These are phyloP conservation scores for Clistopyga incitator DNA, from an alignment of 2,888 invertebrate species.

Conservation along the genomic window DNA sequence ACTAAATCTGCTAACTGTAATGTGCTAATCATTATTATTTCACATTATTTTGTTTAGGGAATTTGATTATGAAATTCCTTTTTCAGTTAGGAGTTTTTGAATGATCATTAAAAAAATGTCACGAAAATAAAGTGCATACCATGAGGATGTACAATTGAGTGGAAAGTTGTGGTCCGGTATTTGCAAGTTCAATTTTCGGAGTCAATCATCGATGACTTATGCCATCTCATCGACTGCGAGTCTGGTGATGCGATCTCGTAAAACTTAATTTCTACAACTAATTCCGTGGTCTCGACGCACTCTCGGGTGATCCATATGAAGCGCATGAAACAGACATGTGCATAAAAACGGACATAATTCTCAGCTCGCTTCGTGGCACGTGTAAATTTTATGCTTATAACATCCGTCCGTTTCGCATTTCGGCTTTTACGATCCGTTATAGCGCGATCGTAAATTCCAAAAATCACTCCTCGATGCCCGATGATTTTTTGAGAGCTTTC, in stretches of 20 bases:
- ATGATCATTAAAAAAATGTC: too few species aligned
- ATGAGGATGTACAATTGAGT: not conserved
- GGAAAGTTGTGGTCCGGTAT: not conserved
- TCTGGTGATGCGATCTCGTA: conserved; percentile 39
- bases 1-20: too few species aligned
- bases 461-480: conserved; percentile 46
- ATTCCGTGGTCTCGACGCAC: conserved; percentile 59
- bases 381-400: conserved; percentile 60
- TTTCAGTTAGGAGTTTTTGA: too few species aligned
- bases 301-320: conserved; percentile 26
- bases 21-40: too few species aligned
- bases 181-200: not conserved
- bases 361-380: conserved; percentile 30
- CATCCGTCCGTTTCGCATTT: conserved; percentile 55
- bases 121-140: too few species aligned
- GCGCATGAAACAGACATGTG: conserved; percentile 22
- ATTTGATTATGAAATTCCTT: too few species aligned
- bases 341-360: conserved; percentile 39
- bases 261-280: conserved; percentile 68
- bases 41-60: too few species aligned
- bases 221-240: not conserved
- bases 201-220: not conserved
- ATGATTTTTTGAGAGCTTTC: conserved; percentile 44
- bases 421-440: conserved; percentile 21
- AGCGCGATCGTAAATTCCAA: conserved; percentile 41